Conservation (phyloP, 2,888 invertebrate species). For the Oxyteleia sp. region DNA sequence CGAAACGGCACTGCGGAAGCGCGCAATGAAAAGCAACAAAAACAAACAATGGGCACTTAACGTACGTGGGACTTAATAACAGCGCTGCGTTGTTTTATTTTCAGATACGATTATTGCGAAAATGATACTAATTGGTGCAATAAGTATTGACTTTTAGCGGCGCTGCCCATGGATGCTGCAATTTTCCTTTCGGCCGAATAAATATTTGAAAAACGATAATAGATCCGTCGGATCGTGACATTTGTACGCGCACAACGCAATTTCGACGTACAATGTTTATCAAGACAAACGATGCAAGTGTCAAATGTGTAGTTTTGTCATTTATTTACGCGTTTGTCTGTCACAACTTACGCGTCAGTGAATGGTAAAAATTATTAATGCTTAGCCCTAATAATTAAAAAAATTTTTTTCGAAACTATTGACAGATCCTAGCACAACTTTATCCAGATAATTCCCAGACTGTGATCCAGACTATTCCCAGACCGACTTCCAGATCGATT, state of each 20-base stretch:
- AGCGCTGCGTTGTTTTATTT: conserved; percentile 15
- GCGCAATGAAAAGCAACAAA: conserved; percentile 19
- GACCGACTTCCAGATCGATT: too few relatives aligned
- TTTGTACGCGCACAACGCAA: not conserved
- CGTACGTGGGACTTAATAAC: conserved; percentile 21
- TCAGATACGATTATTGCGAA: conserved; percentile 20
- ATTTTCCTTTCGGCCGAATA: not conserved
- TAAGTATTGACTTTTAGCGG: conserved; percentile 9
- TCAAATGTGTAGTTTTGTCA: conserved; percentile 7
- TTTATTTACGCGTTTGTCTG: conserved; percentile 8
- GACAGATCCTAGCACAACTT: too few relatives aligned
- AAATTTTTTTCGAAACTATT: too few relatives aligned
- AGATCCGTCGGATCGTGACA: not conserved
- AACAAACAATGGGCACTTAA: conserved; percentile 5
- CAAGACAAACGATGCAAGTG: not conserved
- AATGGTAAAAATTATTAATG: too few relatives aligned
- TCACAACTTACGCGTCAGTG: not conserved
- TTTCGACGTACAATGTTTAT: conserved; percentile 6
- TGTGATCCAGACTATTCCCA: too few relatives aligned
- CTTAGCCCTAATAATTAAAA: too few relatives aligned
- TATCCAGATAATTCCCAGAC: too few relatives aligned
- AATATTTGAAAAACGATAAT: conserved; percentile 21
- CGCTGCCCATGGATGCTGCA: not conserved
- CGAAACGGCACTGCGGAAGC: conserved; percentile 17
- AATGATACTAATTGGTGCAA: conserved; percentile 18